Conservation (phyloP, 2,888 invertebrate genomes). For the Diarsia rubi region DNA sequence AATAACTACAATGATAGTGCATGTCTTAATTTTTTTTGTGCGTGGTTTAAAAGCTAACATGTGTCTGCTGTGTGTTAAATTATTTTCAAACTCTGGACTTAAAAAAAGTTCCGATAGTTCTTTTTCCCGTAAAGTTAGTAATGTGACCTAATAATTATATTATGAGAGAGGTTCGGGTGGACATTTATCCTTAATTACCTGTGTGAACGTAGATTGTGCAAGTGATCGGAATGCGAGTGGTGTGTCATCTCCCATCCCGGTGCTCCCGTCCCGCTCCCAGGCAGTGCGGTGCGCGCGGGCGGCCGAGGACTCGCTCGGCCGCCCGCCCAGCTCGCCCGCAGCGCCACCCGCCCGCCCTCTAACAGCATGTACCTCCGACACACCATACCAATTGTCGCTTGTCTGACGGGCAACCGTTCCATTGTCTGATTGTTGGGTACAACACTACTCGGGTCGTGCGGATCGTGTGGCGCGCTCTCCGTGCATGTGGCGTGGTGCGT, state of each 20-base stretch:
- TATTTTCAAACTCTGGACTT: conserved; percentile 77
- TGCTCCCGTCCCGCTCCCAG: conserved; percentile 69
- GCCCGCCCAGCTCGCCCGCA: conserved; percentile 77
- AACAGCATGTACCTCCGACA: conserved; percentile 90
- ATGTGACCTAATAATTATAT: conserved; percentile 61
- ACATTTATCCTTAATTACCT: conserved; percentile 80
- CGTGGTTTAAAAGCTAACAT: conserved; percentile 82
- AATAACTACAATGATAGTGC: conserved; percentile 81
- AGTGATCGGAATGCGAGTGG: conserved; percentile 71
- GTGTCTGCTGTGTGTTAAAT: conserved; percentile 80
- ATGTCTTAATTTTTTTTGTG: conserved; percentile 82
- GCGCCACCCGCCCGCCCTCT: conserved; percentile 86
- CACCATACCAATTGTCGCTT: conserved; percentile 90
- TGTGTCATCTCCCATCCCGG: conserved; percentile 70
- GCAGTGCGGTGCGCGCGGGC: conserved; percentile 70
- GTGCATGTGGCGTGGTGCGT: conserved; percentile 80
- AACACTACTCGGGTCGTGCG: conserved; percentile 91
- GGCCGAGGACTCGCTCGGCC: conserved; percentile 72
- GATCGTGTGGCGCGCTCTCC: conserved; percentile 89
- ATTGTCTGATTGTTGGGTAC: conserved; percentile 92
- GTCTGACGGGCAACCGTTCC: conserved; percentile 92
- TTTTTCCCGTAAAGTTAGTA: conserved; percentile 77
- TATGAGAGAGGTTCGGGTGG: conserved; percentile 84
- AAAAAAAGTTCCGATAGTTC: conserved; percentile 72
- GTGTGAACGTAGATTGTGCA: conserved; percentile 73